Percentiles rank a stretch among this genome's conserved stretches.
These are phyloP conservation scores for Melopsittacus undulatus DNA, from an alignment of 2,797 vertebrate genomes.

Conservation along the genomic window DNA sequence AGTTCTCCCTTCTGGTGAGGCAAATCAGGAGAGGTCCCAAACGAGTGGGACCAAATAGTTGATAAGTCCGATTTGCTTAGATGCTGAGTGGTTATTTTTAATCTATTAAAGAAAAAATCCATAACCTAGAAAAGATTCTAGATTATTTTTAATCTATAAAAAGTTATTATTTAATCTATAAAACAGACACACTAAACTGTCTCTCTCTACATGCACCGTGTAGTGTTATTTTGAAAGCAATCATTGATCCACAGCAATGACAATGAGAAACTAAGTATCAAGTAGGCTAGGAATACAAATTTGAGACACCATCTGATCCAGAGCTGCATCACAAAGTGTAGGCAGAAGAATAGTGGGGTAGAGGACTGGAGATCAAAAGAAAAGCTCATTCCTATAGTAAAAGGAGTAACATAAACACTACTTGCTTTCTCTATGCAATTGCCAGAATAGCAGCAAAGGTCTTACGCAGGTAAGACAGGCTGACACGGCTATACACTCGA, in stretches of 20 bases:
- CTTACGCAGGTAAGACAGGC: background rate
- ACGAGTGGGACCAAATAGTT: background rate
- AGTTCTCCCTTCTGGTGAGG: background rate
- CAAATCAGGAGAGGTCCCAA: background rate
- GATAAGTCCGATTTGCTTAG: background rate
- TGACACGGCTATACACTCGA: background rate
- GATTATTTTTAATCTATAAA: background rate
- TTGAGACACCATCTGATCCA: background rate
- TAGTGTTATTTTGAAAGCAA: background rate
- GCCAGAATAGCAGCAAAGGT: background rate
- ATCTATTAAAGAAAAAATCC: background rate
- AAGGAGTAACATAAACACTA: background rate
- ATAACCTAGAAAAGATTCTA: background rate
- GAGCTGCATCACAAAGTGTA: background rate
- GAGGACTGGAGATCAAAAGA: background rate
- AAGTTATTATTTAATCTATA: background rate
- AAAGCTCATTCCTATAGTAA: background rate
- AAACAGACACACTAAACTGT: background rate
- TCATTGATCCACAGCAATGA: rapidly evolving
- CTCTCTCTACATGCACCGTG: background rate
- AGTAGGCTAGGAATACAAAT: background rate
- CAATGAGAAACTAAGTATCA: background rate
- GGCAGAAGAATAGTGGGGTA: rapidly evolving
- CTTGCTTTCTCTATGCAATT: background rate
- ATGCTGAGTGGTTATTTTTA: background rate